These are phyloP conservation scores for Clarias fuscus DNA, from an alignment of 2,797 vertebrate genomes.

Conservation along the genomic window DNA sequence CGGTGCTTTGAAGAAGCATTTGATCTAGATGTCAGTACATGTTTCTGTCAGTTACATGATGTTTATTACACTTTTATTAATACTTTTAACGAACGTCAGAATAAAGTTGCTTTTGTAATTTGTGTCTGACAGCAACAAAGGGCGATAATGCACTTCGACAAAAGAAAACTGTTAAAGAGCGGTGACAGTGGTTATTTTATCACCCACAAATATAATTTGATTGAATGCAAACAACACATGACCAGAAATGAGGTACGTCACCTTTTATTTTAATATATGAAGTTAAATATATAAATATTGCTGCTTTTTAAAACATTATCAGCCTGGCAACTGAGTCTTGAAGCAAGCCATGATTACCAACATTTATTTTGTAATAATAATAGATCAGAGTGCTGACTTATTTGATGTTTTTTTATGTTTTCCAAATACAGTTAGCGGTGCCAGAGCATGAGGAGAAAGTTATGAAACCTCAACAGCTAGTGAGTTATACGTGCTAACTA, in stretches of 20 bases:
- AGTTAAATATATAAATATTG: neutral
- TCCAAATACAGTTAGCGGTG: slow-evolving; percentile 41
- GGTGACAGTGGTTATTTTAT: slow-evolving; percentile 66
- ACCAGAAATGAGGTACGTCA: slow-evolving; percentile 54
- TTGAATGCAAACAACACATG: slow-evolving; percentile 42
- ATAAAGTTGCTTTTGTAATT: neutral
- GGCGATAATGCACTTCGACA: neutral
- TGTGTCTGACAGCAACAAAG: slow-evolving; percentile 24
- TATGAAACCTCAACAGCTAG: neutral
- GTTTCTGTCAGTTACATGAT: neutral
- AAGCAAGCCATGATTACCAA: neutral
- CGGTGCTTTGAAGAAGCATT: slow-evolving; percentile 73
- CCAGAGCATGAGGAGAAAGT: neutral
- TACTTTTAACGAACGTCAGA: neutral
- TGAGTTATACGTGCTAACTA: slow-evolving; percentile 24
- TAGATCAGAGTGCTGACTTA: neutral
- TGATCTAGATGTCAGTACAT: slow-evolving; percentile 61
- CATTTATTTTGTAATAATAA: neutral
- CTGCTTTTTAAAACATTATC: neutral
- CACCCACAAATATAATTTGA: slow-evolving; percentile 47
- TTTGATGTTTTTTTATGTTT: slow-evolving; percentile 4
- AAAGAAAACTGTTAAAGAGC: rapidly evolving
- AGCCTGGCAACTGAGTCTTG: neutral
- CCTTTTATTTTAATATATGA: neutral
- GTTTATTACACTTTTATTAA: neutral